These are phyloP conservation scores for Mastomys coucha DNA, from an alignment of 2,113 vertebrate genomes.

Conservation along the genomic window DNA sequence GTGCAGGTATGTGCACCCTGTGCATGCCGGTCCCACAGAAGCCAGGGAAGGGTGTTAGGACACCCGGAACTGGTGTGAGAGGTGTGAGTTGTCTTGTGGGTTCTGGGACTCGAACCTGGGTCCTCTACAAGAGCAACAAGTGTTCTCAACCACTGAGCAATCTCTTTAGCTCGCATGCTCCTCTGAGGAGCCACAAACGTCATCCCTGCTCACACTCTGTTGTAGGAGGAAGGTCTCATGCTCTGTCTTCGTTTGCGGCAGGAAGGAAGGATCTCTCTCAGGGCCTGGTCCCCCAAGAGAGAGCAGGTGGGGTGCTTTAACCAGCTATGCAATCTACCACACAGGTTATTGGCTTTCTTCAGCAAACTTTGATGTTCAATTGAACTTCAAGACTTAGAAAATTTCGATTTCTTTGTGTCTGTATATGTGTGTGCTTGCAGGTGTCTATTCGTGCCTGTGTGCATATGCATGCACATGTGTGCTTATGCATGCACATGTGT, in stretches of 20 bases:
- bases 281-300: background rate
- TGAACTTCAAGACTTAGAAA: background rate
- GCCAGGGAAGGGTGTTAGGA: background rate
- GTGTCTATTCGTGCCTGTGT: too few species aligned
- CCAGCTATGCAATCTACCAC: background rate
- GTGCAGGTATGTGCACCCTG: too few species aligned
- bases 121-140: background rate
- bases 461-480: background rate
- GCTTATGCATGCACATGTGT: background rate
- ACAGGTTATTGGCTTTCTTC: too few species aligned
- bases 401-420: background rate
- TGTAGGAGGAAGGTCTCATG: background rate
- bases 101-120: background rate
- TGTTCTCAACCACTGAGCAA: background rate
- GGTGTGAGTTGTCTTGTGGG: background rate
- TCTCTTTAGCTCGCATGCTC: background rate
- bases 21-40: background rate
- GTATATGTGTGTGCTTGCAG: background rate
- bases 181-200: background rate
- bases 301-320: background rate
- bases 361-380: background rate
- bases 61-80: background rate
- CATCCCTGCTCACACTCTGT: too few species aligned
- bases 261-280: background rate
- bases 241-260: background rate